These are phyloP conservation scores for Halictus ligatus DNA, from an alignment of 2,888 invertebrate species.

Conservation along the genomic window DNA sequence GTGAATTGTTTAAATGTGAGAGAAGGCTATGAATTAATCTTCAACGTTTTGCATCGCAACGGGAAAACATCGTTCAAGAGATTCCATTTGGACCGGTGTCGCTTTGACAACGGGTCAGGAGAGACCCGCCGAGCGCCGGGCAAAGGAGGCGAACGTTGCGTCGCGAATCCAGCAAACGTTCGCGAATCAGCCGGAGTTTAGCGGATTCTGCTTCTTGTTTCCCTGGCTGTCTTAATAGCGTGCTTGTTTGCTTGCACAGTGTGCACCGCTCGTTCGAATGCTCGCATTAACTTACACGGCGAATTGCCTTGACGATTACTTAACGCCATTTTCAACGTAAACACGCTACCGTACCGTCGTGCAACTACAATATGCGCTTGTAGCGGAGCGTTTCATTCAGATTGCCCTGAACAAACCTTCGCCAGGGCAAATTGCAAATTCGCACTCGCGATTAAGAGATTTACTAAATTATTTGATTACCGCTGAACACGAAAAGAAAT, in stretches of 20 bases:
- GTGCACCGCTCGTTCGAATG: constrained; percentile 62
- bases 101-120: neutral
- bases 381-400: constrained; percentile 27
- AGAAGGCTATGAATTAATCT: no score
- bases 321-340: constrained; percentile 65
- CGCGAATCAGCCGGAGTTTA: constrained; percentile 12
- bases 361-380: constrained; percentile 22
- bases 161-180: neutral
- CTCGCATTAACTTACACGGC: constrained; percentile 55
- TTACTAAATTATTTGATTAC: neutral
- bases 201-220: constrained; percentile 50
- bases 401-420: constrained; percentile 2
- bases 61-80: no score
- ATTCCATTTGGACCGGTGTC: neutral
- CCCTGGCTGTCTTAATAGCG: constrained; percentile 71
- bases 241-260: constrained; percentile 67
- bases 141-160: neutral
- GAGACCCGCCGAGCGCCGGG: neutral
- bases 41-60: no score
- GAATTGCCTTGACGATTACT: constrained; percentile 66
- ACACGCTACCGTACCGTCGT: constrained; percentile 53
- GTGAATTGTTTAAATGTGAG: no score
- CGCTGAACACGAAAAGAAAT: neutral
- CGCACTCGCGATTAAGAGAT: neutral
- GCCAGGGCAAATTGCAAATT: neutral